Percentiles rank a stretch among this genome's conserved stretches.
Conservation (phyloP, 2,888 invertebrate species). For the Ophioninae sp. region DNA sequence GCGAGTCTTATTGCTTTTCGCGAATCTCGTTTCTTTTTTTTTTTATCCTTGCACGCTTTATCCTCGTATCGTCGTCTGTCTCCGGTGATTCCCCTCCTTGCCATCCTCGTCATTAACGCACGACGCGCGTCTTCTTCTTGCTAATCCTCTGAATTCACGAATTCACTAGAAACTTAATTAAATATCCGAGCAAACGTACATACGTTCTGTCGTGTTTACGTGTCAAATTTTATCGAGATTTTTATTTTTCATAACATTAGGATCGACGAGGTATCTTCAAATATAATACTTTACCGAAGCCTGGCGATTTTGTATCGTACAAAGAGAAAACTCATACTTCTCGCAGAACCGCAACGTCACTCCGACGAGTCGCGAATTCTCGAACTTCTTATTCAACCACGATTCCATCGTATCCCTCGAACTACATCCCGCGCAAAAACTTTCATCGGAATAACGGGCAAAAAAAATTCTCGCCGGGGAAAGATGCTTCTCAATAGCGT, state of each 20-base stretch:
- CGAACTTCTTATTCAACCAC: not conserved
- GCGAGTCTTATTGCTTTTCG: conserved; percentile 30
- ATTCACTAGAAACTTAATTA: not conserved
- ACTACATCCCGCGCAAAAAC: not conserved
- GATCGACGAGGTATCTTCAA: not conserved
- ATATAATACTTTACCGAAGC: not conserved
- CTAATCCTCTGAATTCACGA: not conserved
- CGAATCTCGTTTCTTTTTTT: conserved; percentile 20
- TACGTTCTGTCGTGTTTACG: not conserved
- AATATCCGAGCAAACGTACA: not conserved
- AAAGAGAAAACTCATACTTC: not conserved
- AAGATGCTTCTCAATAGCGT: conserved; percentile 13
- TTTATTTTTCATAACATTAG: not conserved
- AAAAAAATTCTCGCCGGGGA: not conserved
- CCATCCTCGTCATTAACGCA: not conserved
- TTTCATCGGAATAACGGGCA: conserved; percentile 6
- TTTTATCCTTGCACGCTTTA: conserved; percentile 11
- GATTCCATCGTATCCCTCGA: not conserved
- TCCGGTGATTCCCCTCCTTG: not conserved
- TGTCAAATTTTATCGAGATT: not conserved
- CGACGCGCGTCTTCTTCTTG: not conserved
- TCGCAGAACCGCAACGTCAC: not conserved
- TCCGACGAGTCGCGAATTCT: not conserved
- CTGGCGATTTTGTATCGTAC: not conserved
- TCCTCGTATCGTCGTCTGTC: not conserved